phyloP scores from a whole-genome alignment of 2,888 invertebrate species.

The Caenorhabditis wallacei region DNA sequence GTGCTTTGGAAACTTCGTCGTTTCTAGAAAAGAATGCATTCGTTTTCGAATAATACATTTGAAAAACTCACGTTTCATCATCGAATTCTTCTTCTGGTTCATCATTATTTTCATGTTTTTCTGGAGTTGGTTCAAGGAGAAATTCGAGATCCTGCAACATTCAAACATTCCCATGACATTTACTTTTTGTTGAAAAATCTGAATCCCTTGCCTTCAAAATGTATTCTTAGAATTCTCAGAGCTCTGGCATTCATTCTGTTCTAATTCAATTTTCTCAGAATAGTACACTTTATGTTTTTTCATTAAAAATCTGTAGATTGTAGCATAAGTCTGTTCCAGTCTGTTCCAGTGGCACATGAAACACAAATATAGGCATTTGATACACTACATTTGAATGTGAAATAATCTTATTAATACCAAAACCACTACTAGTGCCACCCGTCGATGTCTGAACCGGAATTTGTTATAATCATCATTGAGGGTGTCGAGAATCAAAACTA shows the following conservation, averaged over 20 bases:
- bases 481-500: slow-evolving; percentile 44
- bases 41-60: background rate
- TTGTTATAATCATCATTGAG: slow-evolving; percentile 23
- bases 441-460: slow-evolving; percentile 41
- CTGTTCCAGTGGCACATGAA: background rate
- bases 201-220: too few relatives aligned
- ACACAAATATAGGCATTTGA: background rate
- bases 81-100: slow-evolving; percentile 44
- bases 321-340: background rate
- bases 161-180: background rate
- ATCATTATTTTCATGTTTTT: slow-evolving; percentile 55
- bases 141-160: slow-evolving; percentile 59
- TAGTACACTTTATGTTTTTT: background rate
- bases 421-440: slow-evolving; percentile 13
- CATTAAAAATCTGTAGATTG: background rate
- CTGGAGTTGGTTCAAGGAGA: slow-evolving; percentile 66
- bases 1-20: slow-evolving; percentile 48
- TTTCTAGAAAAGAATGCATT: slow-evolving; percentile 21
- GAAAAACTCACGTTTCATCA: slow-evolving; percentile 53
- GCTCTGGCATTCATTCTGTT: too few relatives aligned
- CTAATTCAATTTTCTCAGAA: too few relatives aligned
- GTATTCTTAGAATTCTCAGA: too few relatives aligned
- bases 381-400: slow-evolving; percentile 6
- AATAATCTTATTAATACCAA: slow-evolving; percentile 52
- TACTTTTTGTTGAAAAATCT: background rate